Conservation (phyloP, 2,113 vertebrate species). For the Psittacula cyanocephala region DNA sequence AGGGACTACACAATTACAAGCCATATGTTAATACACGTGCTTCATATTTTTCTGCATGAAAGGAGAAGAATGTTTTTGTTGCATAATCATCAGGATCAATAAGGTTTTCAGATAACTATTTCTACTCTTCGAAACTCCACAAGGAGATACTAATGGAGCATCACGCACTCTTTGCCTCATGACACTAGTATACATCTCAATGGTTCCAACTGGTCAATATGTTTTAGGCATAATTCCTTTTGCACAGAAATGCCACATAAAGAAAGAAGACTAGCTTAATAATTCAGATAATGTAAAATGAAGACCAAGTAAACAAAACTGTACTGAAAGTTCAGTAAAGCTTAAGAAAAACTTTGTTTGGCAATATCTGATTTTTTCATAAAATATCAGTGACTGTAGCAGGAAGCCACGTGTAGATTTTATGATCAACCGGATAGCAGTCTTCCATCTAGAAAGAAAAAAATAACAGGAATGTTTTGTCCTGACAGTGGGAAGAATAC, state of each 20-base stretch:
- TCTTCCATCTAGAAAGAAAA: background rate
- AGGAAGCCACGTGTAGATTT: background rate
- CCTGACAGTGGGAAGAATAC: background rate
- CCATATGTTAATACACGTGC: background rate
- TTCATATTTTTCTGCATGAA: background rate
- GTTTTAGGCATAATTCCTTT: background rate
- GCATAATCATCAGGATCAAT: background rate
- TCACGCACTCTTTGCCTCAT: background rate
- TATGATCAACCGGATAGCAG: background rate
- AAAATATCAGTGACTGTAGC: background rate
- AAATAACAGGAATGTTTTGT: background rate
- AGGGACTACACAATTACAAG: background rate
- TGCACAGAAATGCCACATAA: background rate
- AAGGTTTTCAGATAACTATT: background rate
- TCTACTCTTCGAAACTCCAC: background rate
- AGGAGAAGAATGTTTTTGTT: background rate
- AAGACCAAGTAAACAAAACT: background rate
- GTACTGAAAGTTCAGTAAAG: background rate
- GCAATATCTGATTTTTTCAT: background rate
- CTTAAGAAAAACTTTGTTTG: background rate
- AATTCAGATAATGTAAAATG: background rate
- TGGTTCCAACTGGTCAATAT: background rate
- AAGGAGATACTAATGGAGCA: background rate
- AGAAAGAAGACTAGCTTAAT: background rate
- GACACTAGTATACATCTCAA: background rate